Base-by-base conservation (phyloP, 2,113 vertebrate genomes). In the Neomonachus schauinslandi region DNA sequence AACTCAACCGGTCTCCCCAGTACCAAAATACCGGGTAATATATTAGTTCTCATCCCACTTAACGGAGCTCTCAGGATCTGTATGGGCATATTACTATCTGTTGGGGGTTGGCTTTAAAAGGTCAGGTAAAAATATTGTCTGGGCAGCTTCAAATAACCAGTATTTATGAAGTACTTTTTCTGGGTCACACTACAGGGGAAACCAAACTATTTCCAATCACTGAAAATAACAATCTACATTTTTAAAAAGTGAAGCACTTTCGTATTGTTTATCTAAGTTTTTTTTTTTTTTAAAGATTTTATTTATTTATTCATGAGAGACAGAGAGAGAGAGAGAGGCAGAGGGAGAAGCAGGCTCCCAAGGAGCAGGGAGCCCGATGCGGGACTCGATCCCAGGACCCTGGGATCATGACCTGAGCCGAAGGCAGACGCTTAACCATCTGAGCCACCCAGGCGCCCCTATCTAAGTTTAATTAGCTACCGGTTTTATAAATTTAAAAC, bases 121-220 rank as follows among this genome's bases (percentile, higher is more conserved):
- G 5, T 49, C 71, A 89, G n/a, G 53, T 79, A 59, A 91, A 97
- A 94, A 61, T 91, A 89, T 8, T 83, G 22, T 26, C 84, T 92
- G 61, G 61, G 79, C 3, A 53, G 12, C 51, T 79, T 89, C 39
- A 71, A 36, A 93, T 36, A 14, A 42, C 26, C 14, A 21, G 11
- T 61, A 49, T 65, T 53, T 82, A 46, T 13, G 16, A 76, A 90
- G 77, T 16, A 2, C 16, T 33, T 89, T 81, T 51, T 95, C 22
- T 76, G 89, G n/a, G 67, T 91, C 83, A 59, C 21, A 91, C 63
- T 53, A 51, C 1, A 10, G 8, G 94, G 89, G 81, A 94, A 96
- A 87, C 51, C 67, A 89, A 59, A 84, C 59, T 31, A n/a, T 51
- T 87, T 74, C n/a, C 22, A 71, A 12, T 67, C 55, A 86, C 63